A percentile compares a stretch with the other conserved stretches of the same genome.
Conservation (phyloP, 1,140 invertebrate species). For the Hypothenemus hampei region DNA sequence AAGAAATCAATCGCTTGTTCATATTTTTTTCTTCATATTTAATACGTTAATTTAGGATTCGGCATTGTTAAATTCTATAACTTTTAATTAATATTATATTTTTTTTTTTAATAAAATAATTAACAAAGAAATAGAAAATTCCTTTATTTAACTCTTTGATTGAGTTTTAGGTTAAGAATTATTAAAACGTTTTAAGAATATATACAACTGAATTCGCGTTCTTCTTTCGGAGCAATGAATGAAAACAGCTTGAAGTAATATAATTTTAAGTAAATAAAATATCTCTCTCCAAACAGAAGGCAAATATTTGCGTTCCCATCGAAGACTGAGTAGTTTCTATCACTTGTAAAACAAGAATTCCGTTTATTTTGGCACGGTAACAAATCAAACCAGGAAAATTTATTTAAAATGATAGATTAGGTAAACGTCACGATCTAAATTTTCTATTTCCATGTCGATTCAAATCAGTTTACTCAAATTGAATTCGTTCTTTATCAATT, state of each 20-base stretch:
- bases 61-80: no score
- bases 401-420: constrained; percentile 17
- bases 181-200: no score
- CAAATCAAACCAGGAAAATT: constrained; percentile 17
- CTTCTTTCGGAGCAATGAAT: no score
- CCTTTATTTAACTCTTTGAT: no score
- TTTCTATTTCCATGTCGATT: not conserved
- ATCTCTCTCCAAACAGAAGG: constrained; percentile 11
- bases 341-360: constrained; percentile 16
- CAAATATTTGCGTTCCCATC: constrained; percentile 18
- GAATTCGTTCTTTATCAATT: not conserved
- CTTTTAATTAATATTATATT: no score
- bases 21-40: no score
- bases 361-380: constrained; percentile 17
- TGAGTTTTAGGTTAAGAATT: no score
- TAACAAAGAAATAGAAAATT: no score
- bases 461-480: not conserved
- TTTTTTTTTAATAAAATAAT: no score
- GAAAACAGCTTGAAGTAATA: constrained; percentile 5
- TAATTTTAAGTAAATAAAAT: constrained; percentile 23
- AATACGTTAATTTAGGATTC: no score
- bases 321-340: constrained; percentile 19
- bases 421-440: constrained; percentile 14
- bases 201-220: no score
- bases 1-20: no score